phyloP scores from a whole-genome alignment of 2,797 vertebrate species.

The Anguilla megastoma region DNA sequence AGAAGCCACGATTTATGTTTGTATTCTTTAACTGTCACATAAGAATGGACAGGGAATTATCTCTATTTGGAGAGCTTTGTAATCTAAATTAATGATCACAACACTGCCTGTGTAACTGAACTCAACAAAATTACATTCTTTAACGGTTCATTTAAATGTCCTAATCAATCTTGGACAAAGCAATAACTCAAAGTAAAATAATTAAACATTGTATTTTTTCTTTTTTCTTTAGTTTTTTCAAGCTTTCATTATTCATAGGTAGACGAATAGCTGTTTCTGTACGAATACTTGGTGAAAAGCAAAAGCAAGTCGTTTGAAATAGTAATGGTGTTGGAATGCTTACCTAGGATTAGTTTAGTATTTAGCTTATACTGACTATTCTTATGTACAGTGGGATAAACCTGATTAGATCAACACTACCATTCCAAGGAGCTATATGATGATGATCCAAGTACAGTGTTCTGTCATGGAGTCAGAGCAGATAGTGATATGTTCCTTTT shows the following conservation, averaged over 20 bases:
- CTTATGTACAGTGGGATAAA: too few relatives aligned
- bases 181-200: slow-evolving; percentile 40
- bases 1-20: slow-evolving; percentile 60
- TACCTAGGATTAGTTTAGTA: too few relatives aligned
- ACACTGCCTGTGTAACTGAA: slow-evolving; percentile 40
- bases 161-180: slow-evolving; percentile 57
- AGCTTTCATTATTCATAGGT: background rate
- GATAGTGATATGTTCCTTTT: background rate
- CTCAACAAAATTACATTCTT: slow-evolving; percentile 45
- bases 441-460: too few relatives aligned
- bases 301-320: background rate
- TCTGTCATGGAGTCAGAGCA: background rate
- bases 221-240: background rate
- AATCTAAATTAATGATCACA: slow-evolving; percentile 63
- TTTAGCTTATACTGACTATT: too few relatives aligned
- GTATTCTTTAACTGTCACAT: slow-evolving; percentile 55
- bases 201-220: slow-evolving; percentile 30
- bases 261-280: slow-evolving; percentile 40
- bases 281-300: slow-evolving; percentile 9
- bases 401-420: too few relatives aligned
- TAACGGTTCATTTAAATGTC: slow-evolving; percentile 48
- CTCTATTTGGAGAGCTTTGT: slow-evolving; percentile 53
- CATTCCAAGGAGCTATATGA: too few relatives aligned
- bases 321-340: background rate
- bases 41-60: slow-evolving; percentile 54